Conservation (phyloP, 2,797 vertebrate species). For the Meriones psammophilus region DNA sequence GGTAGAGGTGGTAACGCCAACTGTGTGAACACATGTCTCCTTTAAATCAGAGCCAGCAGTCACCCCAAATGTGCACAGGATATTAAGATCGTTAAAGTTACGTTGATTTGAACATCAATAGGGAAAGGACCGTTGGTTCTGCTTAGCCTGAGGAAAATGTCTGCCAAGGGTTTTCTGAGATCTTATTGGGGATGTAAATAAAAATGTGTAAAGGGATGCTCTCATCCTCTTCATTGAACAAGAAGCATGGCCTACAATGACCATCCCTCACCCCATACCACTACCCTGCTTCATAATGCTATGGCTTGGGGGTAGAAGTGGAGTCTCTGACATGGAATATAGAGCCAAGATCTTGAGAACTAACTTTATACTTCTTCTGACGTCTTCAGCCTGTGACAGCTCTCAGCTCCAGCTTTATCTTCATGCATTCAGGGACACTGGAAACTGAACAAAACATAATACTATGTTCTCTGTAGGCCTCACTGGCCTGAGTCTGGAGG, state of each 20-base stretch:
- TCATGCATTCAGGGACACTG: conserved; percentile 2
- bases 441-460: conserved; percentile 36
- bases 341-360: conserved; percentile 14
- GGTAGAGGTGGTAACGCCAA: neutral
- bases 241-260: neutral
- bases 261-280: neutral
- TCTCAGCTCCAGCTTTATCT: neutral
- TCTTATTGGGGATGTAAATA: neutral
- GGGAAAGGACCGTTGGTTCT: neutral
- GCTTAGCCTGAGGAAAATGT: neutral
- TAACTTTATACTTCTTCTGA: neutral
- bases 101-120: conserved; percentile 42
- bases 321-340: neutral
- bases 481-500: neutral
- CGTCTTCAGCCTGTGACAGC: neutral
- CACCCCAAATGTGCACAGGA: neutral
- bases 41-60: conserved; percentile 38
- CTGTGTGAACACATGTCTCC: neutral
- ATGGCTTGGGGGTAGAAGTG: neutral
- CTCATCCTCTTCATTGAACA: neutral
- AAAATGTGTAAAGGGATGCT: neutral
- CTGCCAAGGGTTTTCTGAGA: conserved; percentile 7
- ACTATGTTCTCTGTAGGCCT: neutral
- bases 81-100: conserved; percentile 40
- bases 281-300: neutral